Conservation (phyloP, 2,888 invertebrate species). For the Drosophila gaucha region DNA sequence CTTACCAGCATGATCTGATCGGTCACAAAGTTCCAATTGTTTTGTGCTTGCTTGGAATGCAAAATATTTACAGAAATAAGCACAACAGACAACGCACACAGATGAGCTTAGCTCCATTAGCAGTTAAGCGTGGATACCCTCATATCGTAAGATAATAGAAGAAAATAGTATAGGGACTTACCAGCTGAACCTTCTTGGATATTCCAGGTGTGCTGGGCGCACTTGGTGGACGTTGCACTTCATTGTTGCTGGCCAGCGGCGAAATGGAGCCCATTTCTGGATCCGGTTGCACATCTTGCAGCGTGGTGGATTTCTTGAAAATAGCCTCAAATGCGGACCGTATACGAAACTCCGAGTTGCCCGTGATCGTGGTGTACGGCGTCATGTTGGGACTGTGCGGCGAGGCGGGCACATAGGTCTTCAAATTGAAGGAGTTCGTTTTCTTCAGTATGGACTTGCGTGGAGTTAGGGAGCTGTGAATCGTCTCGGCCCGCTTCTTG, state of each 20-base stretch:
- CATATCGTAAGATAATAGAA: background rate
- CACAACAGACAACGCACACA: constrained; percentile 22
- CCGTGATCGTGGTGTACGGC: constrained; percentile 94
- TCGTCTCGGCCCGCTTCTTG: constrained; percentile 82
- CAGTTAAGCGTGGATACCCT: constrained; percentile 9
- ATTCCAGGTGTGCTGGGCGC: constrained; percentile 88
- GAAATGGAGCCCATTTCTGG: constrained; percentile 86
- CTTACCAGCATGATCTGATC: constrained; percentile 72
- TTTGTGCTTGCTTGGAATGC: constrained; percentile 79
- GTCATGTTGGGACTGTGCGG: constrained; percentile 87
- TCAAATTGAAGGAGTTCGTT: constrained; percentile 94
- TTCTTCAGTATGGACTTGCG: constrained; percentile 97
- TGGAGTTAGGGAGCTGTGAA: constrained; percentile 86
- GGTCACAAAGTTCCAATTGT: constrained; percentile 74
- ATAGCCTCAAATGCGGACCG: constrained; percentile 96
- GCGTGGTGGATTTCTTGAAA: constrained; percentile 93
- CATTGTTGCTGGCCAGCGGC: constrained; percentile 83
- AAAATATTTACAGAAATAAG: constrained; percentile 27
- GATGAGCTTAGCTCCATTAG: constrained; percentile 13
- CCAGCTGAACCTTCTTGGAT: constrained; percentile 95
- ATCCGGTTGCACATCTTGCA: constrained; percentile 92
- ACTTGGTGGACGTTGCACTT: constrained; percentile 84
- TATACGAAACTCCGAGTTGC: constrained; percentile 93
- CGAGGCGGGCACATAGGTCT: constrained; percentile 87
- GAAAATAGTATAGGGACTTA: constrained; percentile 83